Base-by-base conservation (phyloP, 2,797 vertebrate genomes). In the Cynodonichthys magdalenae region DNA sequence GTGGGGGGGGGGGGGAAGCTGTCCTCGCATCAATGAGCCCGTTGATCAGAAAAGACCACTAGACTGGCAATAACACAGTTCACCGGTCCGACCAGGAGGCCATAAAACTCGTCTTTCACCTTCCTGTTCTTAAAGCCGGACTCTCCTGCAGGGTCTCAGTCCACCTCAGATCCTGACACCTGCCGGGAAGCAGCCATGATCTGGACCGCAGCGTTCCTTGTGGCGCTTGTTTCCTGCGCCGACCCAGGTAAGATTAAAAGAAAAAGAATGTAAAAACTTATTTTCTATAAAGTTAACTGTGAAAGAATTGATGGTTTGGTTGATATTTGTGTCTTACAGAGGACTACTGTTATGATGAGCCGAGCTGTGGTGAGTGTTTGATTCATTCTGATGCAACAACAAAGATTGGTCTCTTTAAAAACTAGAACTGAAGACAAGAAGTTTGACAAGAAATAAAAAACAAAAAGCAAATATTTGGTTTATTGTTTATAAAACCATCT, bases 311-410 rank as follows among this genome's bases (percentile, higher is more conserved):
- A 24, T 3, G 31, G 2, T 11, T 28, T 59, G 45, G 8, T 62
- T 19, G 12, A 53, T 53, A 39, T 76, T 17, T 58, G 52, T 59
- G 4, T 57, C 3, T 81, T 88, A 51, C 64, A 92, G 91, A 75
- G 6, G 89, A 92, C 27, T 94, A 90, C 74, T 94, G 92, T 77
- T 94, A 94, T 27, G 59, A 87, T 47, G 86, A 91, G 59, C 66
- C 77, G 6, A 62, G 87, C 0, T 93, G 93, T 81, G 88, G 92
- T 94, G 53, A 92, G 92, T 89, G 3, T 11, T 39, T 36, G 1
- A 41, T 41, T 41, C 3, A 15, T 41, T 41, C 5, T 17, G n/a
- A n/a, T n/a, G n/a, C n/a, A n/a, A n/a, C n/a, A n/a, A n/a, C n/a
- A n/a, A n/a, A n/a, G n/a, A n/a, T n/a, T n/a, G n/a, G n/a, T n/a